Evolutionary conservation across 2,113 vertebrate genomes (phyloP).

Genomic region (Eulemur macaco): DNA sequence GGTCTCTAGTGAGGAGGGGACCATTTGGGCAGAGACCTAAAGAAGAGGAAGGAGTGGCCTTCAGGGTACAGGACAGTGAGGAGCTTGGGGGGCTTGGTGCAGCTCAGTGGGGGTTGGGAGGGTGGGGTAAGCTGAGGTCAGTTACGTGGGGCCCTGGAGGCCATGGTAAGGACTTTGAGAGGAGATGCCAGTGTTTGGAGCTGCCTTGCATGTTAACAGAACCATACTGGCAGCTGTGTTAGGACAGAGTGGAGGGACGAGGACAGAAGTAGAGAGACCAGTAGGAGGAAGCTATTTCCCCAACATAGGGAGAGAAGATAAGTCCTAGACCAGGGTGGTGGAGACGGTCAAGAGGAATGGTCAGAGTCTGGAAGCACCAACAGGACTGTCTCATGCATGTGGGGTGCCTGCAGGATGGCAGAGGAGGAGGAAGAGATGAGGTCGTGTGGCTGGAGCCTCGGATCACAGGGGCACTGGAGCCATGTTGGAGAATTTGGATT

Average conservation of each 20-base stretch:
- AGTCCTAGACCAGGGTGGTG: not conserved
- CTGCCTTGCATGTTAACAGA: not conserved
- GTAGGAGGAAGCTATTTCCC: not conserved
- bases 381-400: too few relatives aligned
- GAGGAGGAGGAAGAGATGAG: not conserved
- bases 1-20: not conserved
- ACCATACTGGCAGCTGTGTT: not conserved
- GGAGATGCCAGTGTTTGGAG: not conserved
- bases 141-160: not conserved
- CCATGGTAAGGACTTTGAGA: not conserved
- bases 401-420: not conserved
- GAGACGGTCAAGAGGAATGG: not conserved
- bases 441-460: not conserved
- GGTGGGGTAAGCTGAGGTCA: not conserved
- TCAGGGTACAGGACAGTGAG: not conserved
- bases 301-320: not conserved
- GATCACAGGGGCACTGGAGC: not conserved
- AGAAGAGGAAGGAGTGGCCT: not conserved
- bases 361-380: fast-evolving
- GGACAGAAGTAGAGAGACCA: not conserved
- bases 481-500: not conserved
- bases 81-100: not conserved
- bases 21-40: not conserved
- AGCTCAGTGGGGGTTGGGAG: not conserved
- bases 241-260: not conserved